Conservation (phyloP, 2,797 vertebrate genomes). For the Cossypha heuglini region DNA sequence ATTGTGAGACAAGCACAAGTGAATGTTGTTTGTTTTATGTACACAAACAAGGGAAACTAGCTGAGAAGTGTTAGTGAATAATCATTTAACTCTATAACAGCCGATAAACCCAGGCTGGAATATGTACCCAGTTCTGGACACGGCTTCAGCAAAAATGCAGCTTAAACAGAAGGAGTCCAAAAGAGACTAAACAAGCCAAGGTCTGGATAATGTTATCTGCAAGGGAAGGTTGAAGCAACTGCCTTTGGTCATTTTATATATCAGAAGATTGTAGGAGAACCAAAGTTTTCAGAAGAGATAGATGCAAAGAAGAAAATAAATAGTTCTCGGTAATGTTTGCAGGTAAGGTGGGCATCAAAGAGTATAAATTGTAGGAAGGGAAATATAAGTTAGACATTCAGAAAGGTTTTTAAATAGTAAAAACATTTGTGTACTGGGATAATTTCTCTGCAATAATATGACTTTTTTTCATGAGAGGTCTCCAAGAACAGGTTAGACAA, state of each 20-base stretch:
- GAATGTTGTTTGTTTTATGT: background rate
- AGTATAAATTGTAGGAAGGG: background rate
- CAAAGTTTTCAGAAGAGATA: background rate
- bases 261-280: background rate
- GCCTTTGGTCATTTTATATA: background rate
- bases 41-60: background rate
- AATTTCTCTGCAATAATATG: background rate
- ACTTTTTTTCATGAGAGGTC: background rate
- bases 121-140: background rate
- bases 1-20: background rate
- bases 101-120: background rate
- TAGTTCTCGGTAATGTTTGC: background rate
- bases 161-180: background rate
- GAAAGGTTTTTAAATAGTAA: background rate
- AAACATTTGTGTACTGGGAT: background rate
- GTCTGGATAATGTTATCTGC: background rate
- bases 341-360: background rate
- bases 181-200: background rate
- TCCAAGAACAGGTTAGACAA: background rate
- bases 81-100: background rate
- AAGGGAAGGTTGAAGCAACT: background rate
- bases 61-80: background rate
- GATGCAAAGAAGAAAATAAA: background rate
- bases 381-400: background rate
- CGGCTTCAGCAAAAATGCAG: background rate